These are phyloP conservation scores for Apis mellifera DNA, from an alignment of 1,140 invertebrate genomes.

Conservation along the genomic window Amel_HAv3.1 CM009940.2:9362501-9363000, in stretches of 20 bases:
- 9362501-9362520: background rate
- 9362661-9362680: background rate
- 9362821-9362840: conserved; percentile 71
- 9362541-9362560: background rate
- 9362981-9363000: conserved; percentile 14
- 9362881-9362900: conserved; percentile 45
- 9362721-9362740: conserved; percentile 20
- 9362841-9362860: conserved; percentile 68
- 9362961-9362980: conserved; percentile 47
- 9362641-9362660: conserved; percentile 38
- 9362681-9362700: background rate
- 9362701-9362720: background rate
- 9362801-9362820: conserved; percentile 64
- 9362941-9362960: conserved; percentile 18
- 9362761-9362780: conserved; percentile 50
- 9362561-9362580: background rate
- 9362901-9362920: conserved; percentile 29
- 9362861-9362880: conserved; percentile 59
- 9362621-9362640: conserved; percentile 8
- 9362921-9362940: conserved; percentile 15
- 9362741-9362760: background rate
- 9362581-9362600: background rate
- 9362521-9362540: background rate
- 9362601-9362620: background rate
- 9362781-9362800: conserved; percentile 59